Percentiles rank a stretch among this genome's conserved stretches.
These are phyloP conservation scores for Semaprochilodus insignis DNA, from an alignment of 2,797 vertebrate species.

Conservation along the genomic window DNA sequence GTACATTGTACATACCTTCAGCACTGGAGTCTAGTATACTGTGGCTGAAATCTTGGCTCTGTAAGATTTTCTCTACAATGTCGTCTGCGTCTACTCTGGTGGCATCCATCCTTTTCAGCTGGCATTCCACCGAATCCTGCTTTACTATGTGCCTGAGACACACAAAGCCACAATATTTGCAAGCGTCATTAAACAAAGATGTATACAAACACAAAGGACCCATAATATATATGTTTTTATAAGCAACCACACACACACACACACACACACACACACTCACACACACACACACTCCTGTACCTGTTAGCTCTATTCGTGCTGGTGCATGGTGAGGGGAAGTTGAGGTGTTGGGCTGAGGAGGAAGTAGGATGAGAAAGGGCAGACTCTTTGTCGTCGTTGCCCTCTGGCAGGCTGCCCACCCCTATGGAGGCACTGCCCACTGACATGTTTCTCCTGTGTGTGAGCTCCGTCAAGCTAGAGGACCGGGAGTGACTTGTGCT, in stretches of 20 bases:
- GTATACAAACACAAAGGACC: neutral
- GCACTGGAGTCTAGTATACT: conserved; percentile 89
- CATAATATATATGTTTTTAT: neutral
- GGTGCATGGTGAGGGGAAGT: conserved; percentile 65
- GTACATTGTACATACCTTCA: conserved; percentile 81
- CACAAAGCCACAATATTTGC: neutral
- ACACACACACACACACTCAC: neutral
- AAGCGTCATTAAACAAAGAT: neutral
- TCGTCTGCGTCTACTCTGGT: conserved; percentile 96
- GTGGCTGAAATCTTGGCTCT: conserved; percentile 94
- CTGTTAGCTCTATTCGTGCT: conserved; percentile 68
- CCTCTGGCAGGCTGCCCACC: conserved; percentile 88
- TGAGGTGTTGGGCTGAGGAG: conserved; percentile 61
- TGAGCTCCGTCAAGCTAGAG: conserved; percentile 90
- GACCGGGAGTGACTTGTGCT: conserved; percentile 89
- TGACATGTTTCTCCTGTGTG: conserved; percentile 88
- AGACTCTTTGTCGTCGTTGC: conserved; percentile 78
- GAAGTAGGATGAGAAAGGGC: conserved; percentile 41
- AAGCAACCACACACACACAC: neutral
- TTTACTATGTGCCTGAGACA: conserved; percentile 84
- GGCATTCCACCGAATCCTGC: conserved; percentile 93
- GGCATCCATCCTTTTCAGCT: conserved; percentile 92
- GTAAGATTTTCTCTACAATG: conserved; percentile 93
- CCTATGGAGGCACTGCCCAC: conserved; percentile 89
- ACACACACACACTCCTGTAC: neutral